Evolutionary conservation across 92 coral and sea anemone species (phyloP).

Genomic region (Muricea muricata): DNA sequence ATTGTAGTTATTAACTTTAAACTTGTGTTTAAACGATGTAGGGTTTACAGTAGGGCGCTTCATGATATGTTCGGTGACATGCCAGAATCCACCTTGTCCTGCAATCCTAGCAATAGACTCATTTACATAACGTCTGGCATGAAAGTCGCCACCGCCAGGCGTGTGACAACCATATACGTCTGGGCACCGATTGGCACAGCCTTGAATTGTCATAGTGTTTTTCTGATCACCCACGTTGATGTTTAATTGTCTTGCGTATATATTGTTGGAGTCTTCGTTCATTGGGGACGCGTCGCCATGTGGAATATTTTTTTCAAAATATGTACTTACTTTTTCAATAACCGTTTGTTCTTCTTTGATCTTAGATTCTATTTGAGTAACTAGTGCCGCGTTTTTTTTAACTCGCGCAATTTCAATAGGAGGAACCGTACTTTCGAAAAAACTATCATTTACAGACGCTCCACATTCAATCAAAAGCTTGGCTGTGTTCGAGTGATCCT

Average conservation of each 20-base stretch:
- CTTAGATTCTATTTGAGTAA: background rate
- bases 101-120: constrained; percentile 43
- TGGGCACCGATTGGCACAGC: constrained; percentile 34
- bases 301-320: background rate
- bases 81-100: constrained; percentile 49
- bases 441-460: constrained; percentile 16
- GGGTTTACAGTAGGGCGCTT: constrained; percentile 47
- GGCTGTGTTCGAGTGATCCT: constrained; percentile 6
- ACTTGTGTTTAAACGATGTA: constrained; percentile 26
- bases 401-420: constrained; percentile 20
- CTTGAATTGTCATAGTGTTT: constrained; percentile 37
- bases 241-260: background rate
- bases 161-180: no score
- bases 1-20: constrained; percentile 42
- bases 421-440: constrained; percentile 14
- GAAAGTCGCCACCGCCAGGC: constrained; percentile 43
- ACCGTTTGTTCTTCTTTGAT: background rate
- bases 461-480: background rate
- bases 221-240: constrained; percentile 50
- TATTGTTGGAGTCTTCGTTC: background rate
- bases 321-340: background rate
- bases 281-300: background rate
- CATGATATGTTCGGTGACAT: constrained; percentile 18
- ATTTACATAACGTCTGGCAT: constrained; percentile 23
- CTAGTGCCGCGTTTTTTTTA: background rate